Evolutionary conservation across 2,888 invertebrate genomes (phyloP), one percentile per base, ranked within the genome.

Genomic region (Sphaerophoria rueppellii): DNA sequence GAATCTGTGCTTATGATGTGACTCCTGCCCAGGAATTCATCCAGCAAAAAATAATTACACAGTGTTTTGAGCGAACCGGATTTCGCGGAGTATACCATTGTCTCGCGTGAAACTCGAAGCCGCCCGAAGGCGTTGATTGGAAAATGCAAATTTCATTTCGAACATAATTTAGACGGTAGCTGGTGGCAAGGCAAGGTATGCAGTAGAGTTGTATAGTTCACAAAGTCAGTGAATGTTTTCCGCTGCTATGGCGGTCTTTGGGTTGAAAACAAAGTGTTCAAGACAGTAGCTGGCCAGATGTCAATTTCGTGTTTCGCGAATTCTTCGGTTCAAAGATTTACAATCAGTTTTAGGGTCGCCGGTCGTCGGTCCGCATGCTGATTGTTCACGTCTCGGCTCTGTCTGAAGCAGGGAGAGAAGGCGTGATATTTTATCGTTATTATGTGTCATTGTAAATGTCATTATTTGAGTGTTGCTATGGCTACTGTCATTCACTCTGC

Each of bases 71-170:
- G 50, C 74, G 48, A 75, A 50, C 55, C 73, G 37, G 43, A 24
- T 60, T 65, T 60, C 60, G 24, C 24, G 80, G 12, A 70, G 72
- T 81, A 76, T 81, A 76, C 76, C 77, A 81, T 85, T 85, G 85
- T 85, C 85, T 81, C 76, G 43, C 43, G 12, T 24, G 75, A 69
- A 63, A 24, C 72, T 77, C 81, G 52, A 69, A 60, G n/a, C 72
- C 88, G 89, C 90, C 91, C 88, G 88, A 88, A 90, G 91, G 90
- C 89, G 91, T 89, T 90, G 90, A 90, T 91, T 89, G 89, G 89
- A 89, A 90, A 90, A 91, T 91, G 91, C 89, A 90, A 91, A 90
- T 90, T 86, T 78, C 77, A 82, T 82, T 81, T 75, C 55, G 71
- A 86, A 77, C 82, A 82, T 74, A 74, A 78, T 77, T 86, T 72